Percentiles rank a stretch among this genome's conserved stretches.
Evolutionary conservation across 2,113 vertebrate genomes (phyloP).

Genomic region (Anser brachyrhynchus): DNA sequence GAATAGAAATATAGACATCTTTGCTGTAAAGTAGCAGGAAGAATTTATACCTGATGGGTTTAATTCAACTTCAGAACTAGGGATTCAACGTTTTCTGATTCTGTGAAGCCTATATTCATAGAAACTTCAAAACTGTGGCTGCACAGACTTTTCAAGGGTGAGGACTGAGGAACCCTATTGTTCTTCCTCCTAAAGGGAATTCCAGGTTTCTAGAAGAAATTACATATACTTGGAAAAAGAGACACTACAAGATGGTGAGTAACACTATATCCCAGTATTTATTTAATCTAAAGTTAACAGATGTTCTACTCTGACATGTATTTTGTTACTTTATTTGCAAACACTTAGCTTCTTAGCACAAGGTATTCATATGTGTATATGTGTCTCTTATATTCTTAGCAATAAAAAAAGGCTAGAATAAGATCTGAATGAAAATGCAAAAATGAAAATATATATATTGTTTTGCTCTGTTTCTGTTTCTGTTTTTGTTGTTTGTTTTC

Average conservation of each 20-base stretch:
- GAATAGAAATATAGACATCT: background rate
- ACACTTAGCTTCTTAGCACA: background rate
- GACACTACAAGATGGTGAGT: background rate
- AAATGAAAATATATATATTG: background rate
- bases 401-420: background rate
- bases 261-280: background rate
- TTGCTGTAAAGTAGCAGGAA: background rate
- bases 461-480: no score
- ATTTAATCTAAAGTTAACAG: background rate
- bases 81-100: background rate
- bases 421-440: background rate
- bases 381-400: background rate
- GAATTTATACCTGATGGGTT: background rate
- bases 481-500: no score
- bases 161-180: background rate
- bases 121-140: background rate
- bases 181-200: background rate
- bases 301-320: background rate
- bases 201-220: background rate
- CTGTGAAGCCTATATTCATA: background rate
- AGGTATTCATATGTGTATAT: background rate
- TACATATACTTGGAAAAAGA: background rate
- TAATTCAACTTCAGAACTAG: background rate
- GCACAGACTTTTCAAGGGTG: background rate
- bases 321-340: background rate